Evolutionary conservation across 2,797 vertebrate genomes (phyloP).

Genomic region (Pangasius krempfi): DNA sequence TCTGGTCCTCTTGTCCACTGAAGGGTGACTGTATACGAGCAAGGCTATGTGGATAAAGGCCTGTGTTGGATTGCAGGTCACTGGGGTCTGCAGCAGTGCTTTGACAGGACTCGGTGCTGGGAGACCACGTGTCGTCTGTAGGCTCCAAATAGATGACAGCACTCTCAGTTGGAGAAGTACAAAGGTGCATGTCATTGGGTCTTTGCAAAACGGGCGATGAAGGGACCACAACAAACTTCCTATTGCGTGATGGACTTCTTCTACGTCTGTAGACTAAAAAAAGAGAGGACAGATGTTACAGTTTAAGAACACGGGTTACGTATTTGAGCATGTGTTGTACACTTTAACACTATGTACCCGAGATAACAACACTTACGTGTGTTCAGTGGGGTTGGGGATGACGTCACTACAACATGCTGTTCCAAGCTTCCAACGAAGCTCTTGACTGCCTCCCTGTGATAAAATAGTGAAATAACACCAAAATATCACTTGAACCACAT

Average conservation of each 20-base stretch:
- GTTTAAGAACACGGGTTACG: not conserved
- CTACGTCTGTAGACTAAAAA: conserved; percentile 63
- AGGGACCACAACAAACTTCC: conserved; percentile 56
- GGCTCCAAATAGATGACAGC: conserved; percentile 54
- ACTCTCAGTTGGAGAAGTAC: conserved; percentile 40
- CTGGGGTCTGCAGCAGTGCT: conserved; percentile 51
- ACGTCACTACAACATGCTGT: conserved; percentile 38
- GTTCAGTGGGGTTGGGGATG: conserved; percentile 46
- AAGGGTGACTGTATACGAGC: conserved; percentile 80
- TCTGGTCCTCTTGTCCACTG: conserved; percentile 70
- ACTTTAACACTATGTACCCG: not conserved
- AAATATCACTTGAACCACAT: not conserved
- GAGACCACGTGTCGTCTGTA: conserved; percentile 67
- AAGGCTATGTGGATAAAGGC: conserved; percentile 65
- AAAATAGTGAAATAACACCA: conserved; percentile 62
- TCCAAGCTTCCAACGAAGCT: conserved; percentile 48
- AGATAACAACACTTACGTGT: conserved; percentile 60
- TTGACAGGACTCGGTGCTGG: conserved; percentile 69
- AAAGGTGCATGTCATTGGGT: conserved; percentile 74
- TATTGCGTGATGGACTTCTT: conserved; percentile 66
- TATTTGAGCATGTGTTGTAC: not conserved
- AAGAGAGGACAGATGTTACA: not conserved
- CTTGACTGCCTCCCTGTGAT: conserved; percentile 58
- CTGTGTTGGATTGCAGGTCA: conserved; percentile 62
- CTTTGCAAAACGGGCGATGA: conserved; percentile 70